Conservation (phyloP, 2,113 vertebrate species). For the Blennius ocellaris region DNA sequence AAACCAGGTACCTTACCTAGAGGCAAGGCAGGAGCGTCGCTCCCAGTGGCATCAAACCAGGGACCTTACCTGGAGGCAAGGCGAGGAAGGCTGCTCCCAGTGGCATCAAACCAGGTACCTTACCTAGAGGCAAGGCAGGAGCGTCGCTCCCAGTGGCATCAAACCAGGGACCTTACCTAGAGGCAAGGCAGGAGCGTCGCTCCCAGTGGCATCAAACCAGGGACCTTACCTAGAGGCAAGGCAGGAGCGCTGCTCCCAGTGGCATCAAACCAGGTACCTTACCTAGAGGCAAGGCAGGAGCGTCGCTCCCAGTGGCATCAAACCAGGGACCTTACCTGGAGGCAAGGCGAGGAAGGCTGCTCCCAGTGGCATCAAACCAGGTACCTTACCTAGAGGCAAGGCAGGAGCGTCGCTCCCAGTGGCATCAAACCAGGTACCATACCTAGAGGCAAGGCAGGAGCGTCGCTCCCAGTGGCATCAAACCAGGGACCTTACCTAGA, state of each 20-base stretch:
- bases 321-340: conserved; percentile 76
- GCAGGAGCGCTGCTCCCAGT: conserved; percentile 84
- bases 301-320: conserved; percentile 77
- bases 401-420: conserved; percentile 84
- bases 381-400: conserved; percentile 84
- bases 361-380: conserved; percentile 59
- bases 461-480: conserved; percentile 77
- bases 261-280: conserved; percentile 12
- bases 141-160: conserved; percentile 78
- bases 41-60: conserved; percentile 59
- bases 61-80: conserved; percentile 84
- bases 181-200: conserved; percentile 84
- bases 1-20: conserved; percentile 78
- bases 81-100: conserved; percentile 84
- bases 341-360: conserved; percentile 85
- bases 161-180: conserved; percentile 78
- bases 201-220: conserved; percentile 59
- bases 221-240: conserved; percentile 84
- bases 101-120: conserved; percentile 8
- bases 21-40: conserved; percentile 84
- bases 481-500: conserved; percentile 75
- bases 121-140: conserved; percentile 87
- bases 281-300: conserved; percentile 87
- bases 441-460: conserved; percentile 87
- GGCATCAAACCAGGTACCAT: conserved; percentile 11